phyloP scores from a whole-genome alignment of 2,888 invertebrate species.

The Caenorhabditis becei region DNA sequence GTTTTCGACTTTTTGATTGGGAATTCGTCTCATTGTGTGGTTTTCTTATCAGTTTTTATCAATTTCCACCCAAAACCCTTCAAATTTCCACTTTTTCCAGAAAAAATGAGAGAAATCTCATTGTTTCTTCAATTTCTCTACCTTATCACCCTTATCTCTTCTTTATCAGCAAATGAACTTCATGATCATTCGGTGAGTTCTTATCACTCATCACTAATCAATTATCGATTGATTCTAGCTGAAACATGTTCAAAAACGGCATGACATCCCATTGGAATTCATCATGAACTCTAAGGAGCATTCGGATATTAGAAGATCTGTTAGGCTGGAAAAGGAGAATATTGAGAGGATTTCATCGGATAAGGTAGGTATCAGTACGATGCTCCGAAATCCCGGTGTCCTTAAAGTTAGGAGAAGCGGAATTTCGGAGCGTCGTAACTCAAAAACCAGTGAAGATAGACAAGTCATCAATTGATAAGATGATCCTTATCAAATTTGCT shows the following conservation, averaged over 20 bases:
- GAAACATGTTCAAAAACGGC: conserved; percentile 53
- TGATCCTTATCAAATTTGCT: too few relatives aligned
- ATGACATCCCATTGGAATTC: conserved; percentile 53
- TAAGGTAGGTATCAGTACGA: conserved; percentile 13
- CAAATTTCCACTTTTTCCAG: not conserved
- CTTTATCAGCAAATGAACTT: conserved; percentile 3
- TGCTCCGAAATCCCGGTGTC: too few relatives aligned
- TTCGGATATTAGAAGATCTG: conserved; percentile 53
- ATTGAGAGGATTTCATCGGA: conserved; percentile 37
- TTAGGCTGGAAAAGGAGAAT: conserved; percentile 27
- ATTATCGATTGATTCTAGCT: conserved; percentile 23
- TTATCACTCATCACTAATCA: not conserved
- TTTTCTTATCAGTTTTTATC: not conserved
- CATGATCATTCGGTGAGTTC: conserved; percentile 42
- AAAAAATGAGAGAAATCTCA: conserved; percentile 28
- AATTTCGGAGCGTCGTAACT: too few relatives aligned
- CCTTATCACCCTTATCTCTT: conserved; percentile 1
- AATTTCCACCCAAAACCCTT: not conserved
- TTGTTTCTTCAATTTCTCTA: conserved; percentile 19
- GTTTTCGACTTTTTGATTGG: not conserved
- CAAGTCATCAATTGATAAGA: too few relatives aligned
- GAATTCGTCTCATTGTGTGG: not conserved
- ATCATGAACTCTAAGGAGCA: conserved; percentile 56
- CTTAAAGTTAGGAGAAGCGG: too few relatives aligned
- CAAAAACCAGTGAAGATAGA: too few relatives aligned